phyloP scores from a whole-genome alignment of 2,888 invertebrate species.

The Cremastobaeus sp. region DNA sequence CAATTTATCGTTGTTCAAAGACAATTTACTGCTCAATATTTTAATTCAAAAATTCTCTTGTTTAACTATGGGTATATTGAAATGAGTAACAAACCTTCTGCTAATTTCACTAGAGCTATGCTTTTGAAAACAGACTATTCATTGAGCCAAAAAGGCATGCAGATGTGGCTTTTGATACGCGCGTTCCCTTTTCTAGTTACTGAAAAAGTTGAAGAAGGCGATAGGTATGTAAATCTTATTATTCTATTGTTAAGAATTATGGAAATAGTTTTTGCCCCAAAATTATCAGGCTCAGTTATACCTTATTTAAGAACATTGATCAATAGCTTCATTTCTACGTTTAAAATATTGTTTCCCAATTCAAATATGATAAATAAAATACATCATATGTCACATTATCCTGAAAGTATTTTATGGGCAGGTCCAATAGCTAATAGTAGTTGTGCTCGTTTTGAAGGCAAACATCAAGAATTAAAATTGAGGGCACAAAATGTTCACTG shows the following conservation, averaged over 20 bases:
- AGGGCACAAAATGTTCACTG: constrained; percentile 46
- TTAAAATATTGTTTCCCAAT: constrained; percentile 48
- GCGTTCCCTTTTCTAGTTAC: constrained; percentile 53
- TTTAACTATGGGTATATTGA: constrained; percentile 42
- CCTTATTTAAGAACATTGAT: too few species aligned
- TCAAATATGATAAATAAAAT: constrained; percentile 59
- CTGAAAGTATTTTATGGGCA: constrained; percentile 43
- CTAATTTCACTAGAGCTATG: constrained; percentile 38
- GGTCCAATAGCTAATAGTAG: constrained; percentile 34
- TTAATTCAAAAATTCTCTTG: constrained; percentile 18
- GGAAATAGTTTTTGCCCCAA: constrained; percentile 16
- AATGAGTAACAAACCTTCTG: constrained; percentile 54
- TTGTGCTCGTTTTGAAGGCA: constrained; percentile 52
- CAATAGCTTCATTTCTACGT: too few species aligned
- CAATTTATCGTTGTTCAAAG: neutral
- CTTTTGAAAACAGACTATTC: constrained; percentile 33
- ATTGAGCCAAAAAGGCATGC: constrained; percentile 60
- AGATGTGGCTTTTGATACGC: constrained; percentile 60
- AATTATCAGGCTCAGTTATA: constrained; percentile 22
- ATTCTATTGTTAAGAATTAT: constrained; percentile 2
- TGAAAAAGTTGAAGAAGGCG: constrained; percentile 35
- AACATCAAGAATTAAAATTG: constrained; percentile 36
- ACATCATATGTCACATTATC: too few species aligned
- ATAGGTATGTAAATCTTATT: constrained; percentile 29
- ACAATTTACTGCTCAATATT: neutral